These are phyloP conservation scores for Drosophila virilis DNA, from an alignment of 1,140 invertebrate genomes.

Conservation along the genomic window DNA sequence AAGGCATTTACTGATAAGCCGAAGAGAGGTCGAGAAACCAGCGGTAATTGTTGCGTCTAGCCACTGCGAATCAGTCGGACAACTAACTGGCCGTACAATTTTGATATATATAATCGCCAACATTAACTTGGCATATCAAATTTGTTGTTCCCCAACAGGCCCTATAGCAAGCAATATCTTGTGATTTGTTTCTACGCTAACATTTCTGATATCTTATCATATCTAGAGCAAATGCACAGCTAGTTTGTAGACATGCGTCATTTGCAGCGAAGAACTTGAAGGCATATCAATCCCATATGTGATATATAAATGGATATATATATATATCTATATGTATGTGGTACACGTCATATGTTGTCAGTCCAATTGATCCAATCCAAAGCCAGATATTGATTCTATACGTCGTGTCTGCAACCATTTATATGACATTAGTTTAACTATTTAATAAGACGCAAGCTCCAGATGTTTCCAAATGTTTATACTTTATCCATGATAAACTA, in stretches of 20 bases:
- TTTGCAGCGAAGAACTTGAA: neutral
- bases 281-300: neutral
- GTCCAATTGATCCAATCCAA: neutral
- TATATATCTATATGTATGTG: neutral
- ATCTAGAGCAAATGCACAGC: neutral
- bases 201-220: slow-evolving; percentile 34
- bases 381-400: too few species aligned
- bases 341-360: neutral
- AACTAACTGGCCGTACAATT: neutral
- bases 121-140: neutral
- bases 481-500: neutral
- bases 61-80: slow-evolving; percentile 19
- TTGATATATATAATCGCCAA: slow-evolving; percentile 2
- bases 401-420: too few species aligned
- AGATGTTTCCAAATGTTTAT: neutral
- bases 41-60: slow-evolving; percentile 11
- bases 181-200: slow-evolving; percentile 6
- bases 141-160: neutral
- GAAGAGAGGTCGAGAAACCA: neutral
- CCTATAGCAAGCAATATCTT: neutral
- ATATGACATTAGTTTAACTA: too few species aligned
- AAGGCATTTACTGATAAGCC: slow-evolving; percentile 40
- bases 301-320: neutral
- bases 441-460: neutral
- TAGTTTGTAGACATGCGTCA: slow-evolving; percentile 8